Base-by-base conservation (phyloP, 2,113 vertebrate genomes). In the Equus przewalskii region DNA sequence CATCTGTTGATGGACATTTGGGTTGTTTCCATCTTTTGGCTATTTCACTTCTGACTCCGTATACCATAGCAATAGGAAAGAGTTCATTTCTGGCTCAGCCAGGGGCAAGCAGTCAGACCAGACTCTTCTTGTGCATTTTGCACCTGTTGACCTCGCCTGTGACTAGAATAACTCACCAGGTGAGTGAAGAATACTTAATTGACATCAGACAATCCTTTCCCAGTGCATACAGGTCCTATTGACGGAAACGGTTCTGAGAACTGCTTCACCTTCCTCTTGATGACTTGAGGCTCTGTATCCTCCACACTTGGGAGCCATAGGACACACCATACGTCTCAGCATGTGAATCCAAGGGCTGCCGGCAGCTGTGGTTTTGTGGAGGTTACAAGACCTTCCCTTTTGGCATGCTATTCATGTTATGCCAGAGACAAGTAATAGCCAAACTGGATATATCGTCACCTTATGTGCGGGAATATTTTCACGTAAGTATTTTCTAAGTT, bases 401-500 rank as follows among this genome's bases (percentile, higher is more conserved):
- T 44, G n/a, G 69, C 19, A 7, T 69, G 10, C 24, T 69, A 5
- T 44, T 76, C 24, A 33, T 33, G n/a, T 21, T 2, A 58, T n/a
- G 30, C 18, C 30, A 41, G 15, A 49, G 73, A 49, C 28, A 54
- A 69, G 28, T n/a, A 33, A 36, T 1, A 67, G 88, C 19, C 19
- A 64, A 94, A 41, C 22, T 67, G 24, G 49, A 21, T 60, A 28
- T 4, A 62, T 0, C 4, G 26, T 64, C n/a, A 51, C 26, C 46
- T 26, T 51, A 4, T 49, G 4, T n/a, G n/a, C 11, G 46, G 8
- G 19, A 33, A 28, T 22, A 1, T 0, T 54, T 65, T 62, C 8
- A 41, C 36, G 28, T 54, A 36, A 26, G 3, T 67, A 2, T 44
- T 28, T 80, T 69, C n/a, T 80, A 7, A 46, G n/a, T 56, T 73